Evolutionary conservation across 2,113 vertebrate genomes (phyloP), one percentile per base, ranked within the genome.

Genomic region (Atrichornis clamosus): DNA sequence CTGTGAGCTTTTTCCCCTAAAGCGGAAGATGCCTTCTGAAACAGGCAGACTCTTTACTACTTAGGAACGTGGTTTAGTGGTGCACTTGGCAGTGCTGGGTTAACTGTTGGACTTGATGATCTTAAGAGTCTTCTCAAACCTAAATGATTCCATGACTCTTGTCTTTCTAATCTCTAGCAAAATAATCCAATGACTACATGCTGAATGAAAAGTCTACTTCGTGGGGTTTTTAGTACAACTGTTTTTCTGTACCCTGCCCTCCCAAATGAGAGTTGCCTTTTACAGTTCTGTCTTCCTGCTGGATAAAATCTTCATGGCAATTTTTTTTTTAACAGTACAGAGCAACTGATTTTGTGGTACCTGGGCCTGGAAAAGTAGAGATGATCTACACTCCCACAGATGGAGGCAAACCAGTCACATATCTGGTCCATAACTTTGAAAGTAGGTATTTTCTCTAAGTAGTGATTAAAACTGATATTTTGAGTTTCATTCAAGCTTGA

Each of bases 271-370:
- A 11, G 7, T 42, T 74, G 15, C 52, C 47, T 77, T 64, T 69
- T 70, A 24, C n/a, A 24, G 16, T 59, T 91, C 37, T 50, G 17
- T 76, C 37, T 44, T 93, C 44, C 56, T 60, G 47, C 60, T 11
- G 72, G 13, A 64, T 42, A 84, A 93, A 95, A 88, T 85, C 11
- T 67, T 73, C 21, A 28, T 65, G 15, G 4, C 12, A 6, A 2
- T 86, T 69, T 37, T 37, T 78, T 63, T 84, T 32, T 83, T 24
- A 72, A 83, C 97, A 99, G 99, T 99, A 99, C 97, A 99, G 99
- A 98, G 99, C 99, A 94, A 99, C 99, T 47, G 99, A 99, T 98
- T 99, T 99, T 92, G 99, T 99, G 53, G 99, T 99, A 72, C 98
- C 99, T 12, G 99, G 99, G 6, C 99, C 99, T 64, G 99, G 99